These are phyloP conservation scores for Drosophila siamana DNA, from an alignment of 2,888 invertebrate genomes.

Conservation along the genomic window DNA sequence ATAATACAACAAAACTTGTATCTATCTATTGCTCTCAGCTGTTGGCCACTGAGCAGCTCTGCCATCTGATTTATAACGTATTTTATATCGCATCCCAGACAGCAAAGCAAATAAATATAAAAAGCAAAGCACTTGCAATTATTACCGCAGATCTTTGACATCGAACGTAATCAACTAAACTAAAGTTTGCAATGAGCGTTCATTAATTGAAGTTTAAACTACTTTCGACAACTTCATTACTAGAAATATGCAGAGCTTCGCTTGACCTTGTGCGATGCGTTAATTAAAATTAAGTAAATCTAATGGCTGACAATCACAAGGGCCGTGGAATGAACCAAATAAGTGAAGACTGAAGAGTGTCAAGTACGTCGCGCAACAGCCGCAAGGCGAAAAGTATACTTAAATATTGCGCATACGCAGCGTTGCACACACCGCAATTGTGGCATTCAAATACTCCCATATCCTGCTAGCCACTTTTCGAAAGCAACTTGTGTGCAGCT, in stretches of 20 bases:
- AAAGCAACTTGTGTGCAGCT: conserved; percentile 60
- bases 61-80: conserved; percentile 34
- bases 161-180: conserved; percentile 4
- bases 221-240: neutral
- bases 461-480: conserved; percentile 53
- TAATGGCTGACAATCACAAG: neutral
- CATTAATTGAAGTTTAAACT: no score
- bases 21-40: conserved; percentile 43
- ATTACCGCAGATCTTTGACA: conserved; percentile 9
- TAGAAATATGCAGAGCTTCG: neutral
- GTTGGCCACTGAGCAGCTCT: conserved; percentile 34
- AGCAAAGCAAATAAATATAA: conserved; percentile 4
- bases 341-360: neutral
- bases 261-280: neutral
- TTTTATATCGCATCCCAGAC: conserved; percentile 8
- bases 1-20: conserved; percentile 27
- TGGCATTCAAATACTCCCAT: conserved; percentile 27
- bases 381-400: neutral
- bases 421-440: conserved; percentile 26
- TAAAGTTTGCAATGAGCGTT: no score
- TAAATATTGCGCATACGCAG: conserved; percentile 51
- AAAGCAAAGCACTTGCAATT: conserved; percentile 3
- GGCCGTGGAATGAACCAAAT: neutral
- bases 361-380: neutral
- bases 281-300: neutral